phyloP scores from a whole-genome alignment of 2,888 invertebrate species.

The Gnatocerus cornutus region DNA sequence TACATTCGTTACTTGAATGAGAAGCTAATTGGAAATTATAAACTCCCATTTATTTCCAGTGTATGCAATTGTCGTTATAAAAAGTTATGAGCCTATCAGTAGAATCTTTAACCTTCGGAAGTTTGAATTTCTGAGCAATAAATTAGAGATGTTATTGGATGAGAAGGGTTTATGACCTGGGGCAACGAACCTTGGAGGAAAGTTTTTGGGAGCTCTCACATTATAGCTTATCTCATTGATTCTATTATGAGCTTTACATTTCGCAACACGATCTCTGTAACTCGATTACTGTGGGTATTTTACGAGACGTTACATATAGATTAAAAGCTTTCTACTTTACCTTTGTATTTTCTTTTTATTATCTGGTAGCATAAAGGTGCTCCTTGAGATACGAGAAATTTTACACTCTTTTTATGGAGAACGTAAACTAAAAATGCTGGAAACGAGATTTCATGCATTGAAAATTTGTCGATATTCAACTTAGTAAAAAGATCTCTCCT shows the following conservation, averaged over 20 bases:
- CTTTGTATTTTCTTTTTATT: background rate
- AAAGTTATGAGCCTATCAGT: slow-evolving; percentile 13
- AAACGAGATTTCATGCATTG: background rate
- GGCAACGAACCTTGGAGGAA: slow-evolving; percentile 27
- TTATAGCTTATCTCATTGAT: slow-evolving; percentile 25
- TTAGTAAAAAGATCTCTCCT: background rate
- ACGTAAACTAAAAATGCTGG: slow-evolving; percentile 5
- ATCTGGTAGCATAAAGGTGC: background rate
- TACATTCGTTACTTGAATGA: background rate
- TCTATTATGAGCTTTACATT: slow-evolving; percentile 8
- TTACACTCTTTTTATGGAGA: slow-evolving; percentile 9
- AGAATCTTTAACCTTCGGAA: slow-evolving; percentile 22
- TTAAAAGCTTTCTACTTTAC: slow-evolving; percentile 6
- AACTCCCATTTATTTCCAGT: background rate
- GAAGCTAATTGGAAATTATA: background rate
- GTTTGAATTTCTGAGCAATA: slow-evolving; percentile 21
- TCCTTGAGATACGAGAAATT: background rate
- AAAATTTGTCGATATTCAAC: no score
- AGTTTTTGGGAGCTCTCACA: slow-evolving; percentile 16
- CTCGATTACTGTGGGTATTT: background rate
- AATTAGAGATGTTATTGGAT: slow-evolving; percentile 29
- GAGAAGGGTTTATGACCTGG: slow-evolving; percentile 28
- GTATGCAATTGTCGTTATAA: slow-evolving; percentile 5
- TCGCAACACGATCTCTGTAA: background rate
- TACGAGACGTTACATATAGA: background rate